Evolutionary conservation across 2,797 vertebrate genomes (phyloP), one percentile per base, ranked within the genome.

Genomic region (Oreochromis mossambicus): DNA sequence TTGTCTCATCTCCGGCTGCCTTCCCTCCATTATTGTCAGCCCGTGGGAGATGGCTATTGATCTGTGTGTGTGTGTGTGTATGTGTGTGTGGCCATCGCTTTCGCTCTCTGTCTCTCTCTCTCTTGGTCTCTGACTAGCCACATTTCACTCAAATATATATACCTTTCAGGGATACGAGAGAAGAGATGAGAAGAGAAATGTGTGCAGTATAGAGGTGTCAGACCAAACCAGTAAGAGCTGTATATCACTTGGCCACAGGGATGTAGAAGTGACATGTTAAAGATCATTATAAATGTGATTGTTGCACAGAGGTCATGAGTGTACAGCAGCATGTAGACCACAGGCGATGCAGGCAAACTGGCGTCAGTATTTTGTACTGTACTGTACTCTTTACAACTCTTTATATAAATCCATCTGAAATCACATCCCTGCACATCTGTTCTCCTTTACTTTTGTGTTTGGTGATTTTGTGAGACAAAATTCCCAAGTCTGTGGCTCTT

Each of bases 21-120:
- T 87, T 88, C 88, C 91, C 88, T 92, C 87, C 84, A 90, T 94
- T 93, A 91, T 89, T 85, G 89, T 90, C 91, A 85, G 84, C 88
- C 84, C 82, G 88, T 86, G 84, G 91, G 88, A 88, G 88, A 89
- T 84, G 48, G 76, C 15, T 88, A 89, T 93, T 87, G 92, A 92
- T 94, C 75, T 4, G 3, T 77, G 41, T 81, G 63, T n/a, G 3
- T 61, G 29, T 79, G 36, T 83, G 34, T 41, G 17, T 78, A 48
- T 83, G 8, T 29, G 29, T 79, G 77, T 78, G 29, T 51, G 83
- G 12, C 50, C 38, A 6, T 81, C 32, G n/a, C 55, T 32, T 9
- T 29, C 6, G 6, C 13, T 4, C 14, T 48, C 41, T 68, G 12
- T 46, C 21, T 17, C 34, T 11, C 2, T 12, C 19, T 2, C 8